Evolutionary conservation across 2,113 vertebrate genomes (phyloP).

Genomic region (Emydura subglobosa): DNA sequence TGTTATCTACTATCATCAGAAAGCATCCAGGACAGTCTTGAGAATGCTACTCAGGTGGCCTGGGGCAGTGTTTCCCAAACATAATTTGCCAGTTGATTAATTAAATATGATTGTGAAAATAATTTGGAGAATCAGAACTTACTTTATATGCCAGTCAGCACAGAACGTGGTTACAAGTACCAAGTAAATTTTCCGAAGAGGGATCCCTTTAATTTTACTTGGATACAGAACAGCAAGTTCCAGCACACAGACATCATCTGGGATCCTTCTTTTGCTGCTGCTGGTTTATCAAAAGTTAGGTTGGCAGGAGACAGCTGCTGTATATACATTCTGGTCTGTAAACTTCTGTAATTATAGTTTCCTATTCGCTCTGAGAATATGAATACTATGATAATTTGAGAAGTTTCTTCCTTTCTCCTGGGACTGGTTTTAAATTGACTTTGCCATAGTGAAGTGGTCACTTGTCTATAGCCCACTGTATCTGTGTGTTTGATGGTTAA

Average conservation of each 20-base stretch:
- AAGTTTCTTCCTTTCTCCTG: not conserved
- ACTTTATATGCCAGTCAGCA: accelerated
- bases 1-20: accelerated
- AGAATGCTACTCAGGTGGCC: not conserved
- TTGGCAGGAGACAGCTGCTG: not conserved
- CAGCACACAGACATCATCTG: accelerated
- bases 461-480: not conserved
- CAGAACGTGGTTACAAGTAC: not conserved
- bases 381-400: not conserved
- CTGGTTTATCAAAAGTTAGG: not conserved
- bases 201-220: not conserved
- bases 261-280: not conserved
- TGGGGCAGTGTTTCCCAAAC: not conserved
- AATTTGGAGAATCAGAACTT: not conserved
- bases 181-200: not conserved
- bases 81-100: not conserved
- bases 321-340: not conserved
- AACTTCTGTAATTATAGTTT: accelerated
- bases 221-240: not conserved
- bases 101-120: not conserved
- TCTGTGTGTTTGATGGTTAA: not conserved
- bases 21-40: not conserved
- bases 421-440: not conserved
- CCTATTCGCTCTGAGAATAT: not conserved
- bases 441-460: not conserved